These are phyloP conservation scores for Agonopterix alstromeriana DNA, from an alignment of 2,888 invertebrate species.

Conservation along the genomic window DNA sequence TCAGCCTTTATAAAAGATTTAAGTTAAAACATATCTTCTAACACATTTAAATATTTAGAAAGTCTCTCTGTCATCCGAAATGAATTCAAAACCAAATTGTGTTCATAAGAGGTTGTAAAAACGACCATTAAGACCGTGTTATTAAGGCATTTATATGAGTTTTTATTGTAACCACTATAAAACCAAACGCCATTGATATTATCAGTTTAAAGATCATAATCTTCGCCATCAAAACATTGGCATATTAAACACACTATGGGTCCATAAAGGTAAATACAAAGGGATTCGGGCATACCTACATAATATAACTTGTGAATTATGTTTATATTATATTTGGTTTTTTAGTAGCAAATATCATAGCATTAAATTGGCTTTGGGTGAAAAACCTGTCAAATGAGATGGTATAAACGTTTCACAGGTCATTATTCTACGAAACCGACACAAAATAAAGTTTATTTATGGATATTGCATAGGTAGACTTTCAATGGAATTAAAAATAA, in stretches of 20 bases:
- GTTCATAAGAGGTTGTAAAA: constrained; percentile 23
- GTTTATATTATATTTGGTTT: neutral
- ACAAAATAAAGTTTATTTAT: too few species aligned
- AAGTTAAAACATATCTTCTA: too few species aligned
- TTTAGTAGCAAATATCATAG: neutral
- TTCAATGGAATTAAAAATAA: too few species aligned
- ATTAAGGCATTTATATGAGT: constrained; percentile 9
- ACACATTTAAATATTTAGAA: too few species aligned
- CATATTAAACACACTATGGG: neutral
- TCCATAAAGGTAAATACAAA: neutral
- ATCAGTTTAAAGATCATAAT: constrained; percentile 6
- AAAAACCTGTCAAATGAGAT: too few species aligned
- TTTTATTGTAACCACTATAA: constrained; percentile 9
- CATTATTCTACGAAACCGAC: too few species aligned
- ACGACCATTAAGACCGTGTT: constrained; percentile 21
- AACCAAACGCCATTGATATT: constrained; percentile 10
- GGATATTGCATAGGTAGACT: too few species aligned
- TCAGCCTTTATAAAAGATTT: too few species aligned
- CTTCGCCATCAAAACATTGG: constrained; percentile 2
- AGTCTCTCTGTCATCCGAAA: neutral
- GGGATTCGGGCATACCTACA: neutral
- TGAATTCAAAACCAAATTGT: constrained; percentile 8
- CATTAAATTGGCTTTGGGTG: too few species aligned
- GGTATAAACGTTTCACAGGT: too few species aligned
- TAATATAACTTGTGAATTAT: neutral